Conservation (phyloP, 2,113 vertebrate species). For the Oncorhynchus tshawytscha region DNA sequence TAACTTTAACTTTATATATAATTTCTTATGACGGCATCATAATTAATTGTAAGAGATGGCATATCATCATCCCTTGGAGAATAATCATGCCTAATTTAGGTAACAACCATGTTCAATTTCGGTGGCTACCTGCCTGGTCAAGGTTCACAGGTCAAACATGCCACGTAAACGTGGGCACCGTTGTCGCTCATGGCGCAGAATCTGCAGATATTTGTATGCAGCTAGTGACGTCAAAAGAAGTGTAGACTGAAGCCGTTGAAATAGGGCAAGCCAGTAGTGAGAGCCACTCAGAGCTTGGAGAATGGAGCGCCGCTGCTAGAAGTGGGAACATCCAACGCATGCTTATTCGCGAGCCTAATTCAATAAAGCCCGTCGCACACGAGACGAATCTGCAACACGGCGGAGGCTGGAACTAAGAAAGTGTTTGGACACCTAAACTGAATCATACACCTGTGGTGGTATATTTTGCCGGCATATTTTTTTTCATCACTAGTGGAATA, state of each 20-base stretch:
- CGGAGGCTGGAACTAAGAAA: slow-evolving; percentile 52
- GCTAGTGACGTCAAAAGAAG: slow-evolving; percentile 84
- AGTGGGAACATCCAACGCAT: slow-evolving; percentile 47
- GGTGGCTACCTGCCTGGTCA: too few species aligned
- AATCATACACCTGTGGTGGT: slow-evolving; percentile 24
- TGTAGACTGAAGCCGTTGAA: slow-evolving; percentile 74
- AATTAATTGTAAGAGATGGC: too few species aligned
- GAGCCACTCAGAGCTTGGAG: slow-evolving; percentile 56
- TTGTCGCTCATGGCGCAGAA: slow-evolving; percentile 75
- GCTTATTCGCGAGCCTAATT: slow-evolving; percentile 26
- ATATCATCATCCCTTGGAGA: too few species aligned
- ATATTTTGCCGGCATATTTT: slow-evolving; percentile 5
- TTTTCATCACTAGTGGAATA: slow-evolving; percentile 41
- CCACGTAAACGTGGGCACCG: slow-evolving; percentile 57
- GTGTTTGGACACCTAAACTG: slow-evolving; percentile 44
- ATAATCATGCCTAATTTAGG: too few species aligned
- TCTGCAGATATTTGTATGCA: slow-evolving; percentile 70
- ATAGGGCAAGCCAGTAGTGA: slow-evolving; percentile 81
- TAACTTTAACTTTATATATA: too few species aligned
- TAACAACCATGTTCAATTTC: neutral
- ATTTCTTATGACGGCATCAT: too few species aligned
- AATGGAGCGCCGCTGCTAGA: slow-evolving; percentile 59
- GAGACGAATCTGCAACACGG: slow-evolving; percentile 6
- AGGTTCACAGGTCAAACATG: neutral
- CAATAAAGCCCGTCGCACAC: slow-evolving; percentile 15